These are phyloP conservation scores for Plebejus anna DNA, from an alignment of 2,888 invertebrate genomes.

Conservation along the genomic window DNA sequence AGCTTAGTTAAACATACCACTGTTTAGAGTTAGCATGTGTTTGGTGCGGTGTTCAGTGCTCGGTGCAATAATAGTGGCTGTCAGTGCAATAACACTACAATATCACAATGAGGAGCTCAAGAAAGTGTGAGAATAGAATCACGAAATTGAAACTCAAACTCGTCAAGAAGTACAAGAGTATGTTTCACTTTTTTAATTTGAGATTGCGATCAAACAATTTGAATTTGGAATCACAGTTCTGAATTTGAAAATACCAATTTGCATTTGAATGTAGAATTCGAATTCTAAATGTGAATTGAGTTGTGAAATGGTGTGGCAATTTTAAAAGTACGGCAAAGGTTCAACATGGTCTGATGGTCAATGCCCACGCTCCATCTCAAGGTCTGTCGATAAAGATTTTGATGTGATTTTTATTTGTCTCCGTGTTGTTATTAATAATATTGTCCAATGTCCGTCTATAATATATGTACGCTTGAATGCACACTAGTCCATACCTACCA, in stretches of 20 bases:
- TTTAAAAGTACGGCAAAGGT: constrained; percentile 38
- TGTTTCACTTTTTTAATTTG: constrained; percentile 31
- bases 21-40: constrained; percentile 41
- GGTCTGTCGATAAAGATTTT: constrained; percentile 44
- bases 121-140: constrained; percentile 60
- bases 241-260: not conserved
- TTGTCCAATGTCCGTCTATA: not conserved
- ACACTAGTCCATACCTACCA: not conserved
- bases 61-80: constrained; percentile 10
- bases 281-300: not conserved
- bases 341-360: constrained; percentile 50
- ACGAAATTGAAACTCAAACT: constrained; percentile 67
- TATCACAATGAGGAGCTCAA: constrained; percentile 58
- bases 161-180: constrained; percentile 69
- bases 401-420: constrained; percentile 3
- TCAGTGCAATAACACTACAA: constrained; percentile 13
- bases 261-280: not conserved
- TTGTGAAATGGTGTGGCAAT: constrained; percentile 19
- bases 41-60: constrained; percentile 34
- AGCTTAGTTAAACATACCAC: constrained; percentile 41
- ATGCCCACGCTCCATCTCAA: constrained; percentile 55
- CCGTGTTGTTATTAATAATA: not conserved
- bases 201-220: not conserved
- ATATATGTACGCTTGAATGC: not conserved
- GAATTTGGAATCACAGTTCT: not conserved